Base-by-base conservation (phyloP, 2,113 vertebrate genomes). In the Pungitius pungitius region DNA sequence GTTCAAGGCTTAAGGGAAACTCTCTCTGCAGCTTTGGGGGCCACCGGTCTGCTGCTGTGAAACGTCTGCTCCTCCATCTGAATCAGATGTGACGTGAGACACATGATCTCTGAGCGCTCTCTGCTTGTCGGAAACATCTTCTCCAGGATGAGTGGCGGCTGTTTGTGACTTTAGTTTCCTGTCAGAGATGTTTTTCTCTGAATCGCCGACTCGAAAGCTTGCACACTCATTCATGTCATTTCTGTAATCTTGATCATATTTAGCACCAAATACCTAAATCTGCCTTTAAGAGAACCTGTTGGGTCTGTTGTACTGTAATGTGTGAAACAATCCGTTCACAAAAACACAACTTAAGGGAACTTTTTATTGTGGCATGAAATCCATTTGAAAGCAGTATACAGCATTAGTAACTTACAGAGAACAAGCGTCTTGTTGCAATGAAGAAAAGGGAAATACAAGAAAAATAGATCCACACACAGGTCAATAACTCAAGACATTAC, bases 151-250 rank as follows among this genome's bases (percentile, higher is more conserved):
- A 60, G 51, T 0, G 2, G 27, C 27, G 64, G 22, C 2, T 24
- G 27, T 55, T 49, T 22, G 27, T 65, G 9, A 22, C 51, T 81
- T 81, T 30, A 2, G 3, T 82, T 88, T 87, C 83, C 74, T 77
- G 68, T 73, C 14, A 82, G 37, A 73, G 11, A 12, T 20, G 20
- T 55, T 84, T n/a, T 84, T 43, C 62, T 37, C 47, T 42, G 49
- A 77, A 80, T 80, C 52, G 1, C 1, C 3, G 1, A 8, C 13
- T 15, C 40, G 54, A 42, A 17, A 42, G 8, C 75, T 45, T 47
- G 5, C 0, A 0, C 20, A 13, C 20, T 47, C 3, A 3, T 75
- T 8, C 2, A 0, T 63, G 35, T 49, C 13, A 26, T 22, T 12
- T 35, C 1, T 42, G 3, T 13, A 15, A 26, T 35, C 30, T 30